Evolutionary conservation across 53 echinoderm and acorn worm species (phyloP).

Genomic region (Echinarachnius parma): DNA sequence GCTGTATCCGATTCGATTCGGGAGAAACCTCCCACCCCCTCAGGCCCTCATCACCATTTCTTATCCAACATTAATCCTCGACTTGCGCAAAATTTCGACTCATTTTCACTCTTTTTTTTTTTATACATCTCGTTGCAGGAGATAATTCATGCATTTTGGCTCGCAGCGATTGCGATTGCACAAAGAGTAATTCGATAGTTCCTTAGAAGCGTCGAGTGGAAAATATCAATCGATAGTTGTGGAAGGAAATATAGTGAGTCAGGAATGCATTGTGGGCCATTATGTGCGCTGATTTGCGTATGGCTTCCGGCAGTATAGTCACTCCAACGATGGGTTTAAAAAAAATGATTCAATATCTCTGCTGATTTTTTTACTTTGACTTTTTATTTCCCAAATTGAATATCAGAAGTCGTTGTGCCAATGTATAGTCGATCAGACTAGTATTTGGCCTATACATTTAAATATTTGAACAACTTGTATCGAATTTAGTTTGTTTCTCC

Average conservation of each 20-base stretch:
- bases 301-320: slow-evolving; percentile 18
- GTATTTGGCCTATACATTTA: too few species aligned
- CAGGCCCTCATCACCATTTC: slow-evolving; percentile 1
- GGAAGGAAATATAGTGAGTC: slow-evolving; percentile 10
- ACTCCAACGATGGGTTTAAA: background rate
- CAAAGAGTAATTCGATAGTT: slow-evolving; percentile 50
- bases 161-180: slow-evolving; percentile 40
- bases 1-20: background rate
- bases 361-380: slow-evolving; percentile 9
- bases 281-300: slow-evolving; percentile 12
- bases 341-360: background rate
- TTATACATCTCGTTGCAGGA: slow-evolving; percentile 25
- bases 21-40: background rate
- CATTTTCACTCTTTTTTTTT: slow-evolving; percentile 37
- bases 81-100: slow-evolving; percentile 45
- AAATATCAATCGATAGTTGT: slow-evolving; percentile 8
- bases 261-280: slow-evolving; percentile 43
- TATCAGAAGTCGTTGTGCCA: too few species aligned
- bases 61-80: slow-evolving; percentile 36
- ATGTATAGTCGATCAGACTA: too few species aligned
- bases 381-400: too few species aligned
- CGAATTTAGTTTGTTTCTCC: too few species aligned
- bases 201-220: slow-evolving; percentile 3
- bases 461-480: too few species aligned
- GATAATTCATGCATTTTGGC: slow-evolving; percentile 39